phyloP scores from a whole-genome alignment of 1,140 invertebrate species.

The Nephila pilipes region DNA sequence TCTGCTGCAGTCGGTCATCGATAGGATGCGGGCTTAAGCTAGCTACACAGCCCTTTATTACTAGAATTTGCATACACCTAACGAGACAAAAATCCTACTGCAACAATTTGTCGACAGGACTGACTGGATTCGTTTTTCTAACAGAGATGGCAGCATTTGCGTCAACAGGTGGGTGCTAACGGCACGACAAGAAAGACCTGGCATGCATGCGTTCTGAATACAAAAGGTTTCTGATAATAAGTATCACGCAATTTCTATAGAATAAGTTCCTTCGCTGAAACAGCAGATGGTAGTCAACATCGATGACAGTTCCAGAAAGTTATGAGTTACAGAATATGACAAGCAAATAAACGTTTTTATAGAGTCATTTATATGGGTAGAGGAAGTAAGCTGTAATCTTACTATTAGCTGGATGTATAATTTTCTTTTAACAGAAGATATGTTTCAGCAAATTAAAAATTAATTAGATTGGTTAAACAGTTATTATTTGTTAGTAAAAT shows the following conservation, averaged over 20 bases:
- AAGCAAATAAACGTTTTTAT: slow-evolving; percentile 24
- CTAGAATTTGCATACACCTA: slow-evolving; percentile 23
- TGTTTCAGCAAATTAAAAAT: background rate
- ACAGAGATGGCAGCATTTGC: background rate
- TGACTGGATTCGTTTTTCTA: background rate
- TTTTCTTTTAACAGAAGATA: background rate
- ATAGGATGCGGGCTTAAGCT: background rate
- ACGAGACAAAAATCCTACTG: background rate
- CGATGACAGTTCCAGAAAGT: background rate
- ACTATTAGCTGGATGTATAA: background rate
- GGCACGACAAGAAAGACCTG: slow-evolving; percentile 18
- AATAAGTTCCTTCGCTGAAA: background rate
- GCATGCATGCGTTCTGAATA: slow-evolving; percentile 13
- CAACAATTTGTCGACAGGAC: background rate
- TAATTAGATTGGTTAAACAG: background rate
- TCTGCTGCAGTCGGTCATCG: background rate
- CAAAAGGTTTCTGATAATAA: slow-evolving; percentile 8
- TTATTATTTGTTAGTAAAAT: background rate
- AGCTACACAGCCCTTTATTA: slow-evolving; percentile 16
- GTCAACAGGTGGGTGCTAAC: slow-evolving; percentile 29
- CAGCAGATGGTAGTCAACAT: slow-evolving; percentile 17
- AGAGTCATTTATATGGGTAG: background rate
- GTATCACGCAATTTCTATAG: background rate
- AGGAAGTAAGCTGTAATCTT: background rate
- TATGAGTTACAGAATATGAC: slow-evolving; percentile 1